phyloP scores from a whole-genome alignment of 2,113 vertebrate species.

The Jaculus jaculus region DNA sequence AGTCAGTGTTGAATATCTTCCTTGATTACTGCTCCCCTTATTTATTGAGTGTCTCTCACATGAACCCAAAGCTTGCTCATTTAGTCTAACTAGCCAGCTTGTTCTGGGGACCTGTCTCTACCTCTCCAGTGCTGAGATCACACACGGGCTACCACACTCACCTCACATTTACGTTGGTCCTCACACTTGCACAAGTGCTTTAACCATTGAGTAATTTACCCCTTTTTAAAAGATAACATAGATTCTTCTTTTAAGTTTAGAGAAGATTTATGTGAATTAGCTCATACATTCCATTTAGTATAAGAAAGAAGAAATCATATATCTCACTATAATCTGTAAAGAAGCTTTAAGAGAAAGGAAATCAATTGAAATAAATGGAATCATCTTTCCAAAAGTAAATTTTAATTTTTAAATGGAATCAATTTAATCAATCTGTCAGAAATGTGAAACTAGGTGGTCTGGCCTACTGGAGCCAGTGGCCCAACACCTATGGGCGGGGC shows the following conservation, averaged over 20 bases:
- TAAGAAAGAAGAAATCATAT: constrained; percentile 55
- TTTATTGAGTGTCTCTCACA: no score
- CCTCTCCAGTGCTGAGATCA: no score
- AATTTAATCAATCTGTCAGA: constrained; percentile 40
- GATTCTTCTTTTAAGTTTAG: constrained; percentile 67
- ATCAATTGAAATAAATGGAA: constrained; percentile 67
- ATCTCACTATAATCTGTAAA: constrained; percentile 4
- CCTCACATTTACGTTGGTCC: no score
- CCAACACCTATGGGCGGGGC: neutral
- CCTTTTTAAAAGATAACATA: constrained; percentile 38
- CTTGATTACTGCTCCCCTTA: no score
- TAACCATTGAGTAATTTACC: no score
- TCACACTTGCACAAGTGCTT: no score
- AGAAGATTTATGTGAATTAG: constrained; percentile 58
- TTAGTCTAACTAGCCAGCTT: no score
- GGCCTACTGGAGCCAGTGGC: neutral
- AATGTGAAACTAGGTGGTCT: neutral
- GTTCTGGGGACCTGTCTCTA: no score
- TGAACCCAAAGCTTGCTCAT: no score
- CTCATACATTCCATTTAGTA: constrained; percentile 57
- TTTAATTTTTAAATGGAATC: constrained; percentile 56
- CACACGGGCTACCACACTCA: no score
- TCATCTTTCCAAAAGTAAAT: constrained; percentile 66
- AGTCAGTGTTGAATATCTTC: no score
- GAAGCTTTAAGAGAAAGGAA: constrained; percentile 65